Evolutionary conservation across 2,113 vertebrate genomes (phyloP), one percentile per base, ranked within the genome.

Genomic region (Callopanchax toddi): DNA sequence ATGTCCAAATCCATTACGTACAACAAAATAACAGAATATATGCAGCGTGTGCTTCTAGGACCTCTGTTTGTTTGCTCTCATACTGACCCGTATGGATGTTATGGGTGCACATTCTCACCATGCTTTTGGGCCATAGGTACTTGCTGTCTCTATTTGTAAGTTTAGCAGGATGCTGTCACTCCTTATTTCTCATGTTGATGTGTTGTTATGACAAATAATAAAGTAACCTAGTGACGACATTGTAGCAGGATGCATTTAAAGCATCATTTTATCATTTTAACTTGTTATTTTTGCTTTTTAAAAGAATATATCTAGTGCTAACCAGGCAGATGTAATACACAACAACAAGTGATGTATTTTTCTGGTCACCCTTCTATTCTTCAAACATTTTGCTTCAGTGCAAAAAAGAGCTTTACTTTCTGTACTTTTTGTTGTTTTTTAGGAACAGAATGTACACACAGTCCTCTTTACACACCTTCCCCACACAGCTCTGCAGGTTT

Each of bases 401-500:
- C 21, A 48, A 23, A 23, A 46, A 10, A 0, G 1, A 12, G n/a
- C n/a, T n/a, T n/a, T n/a, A n/a, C n/a, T n/a, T n/a, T n/a, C n/a
- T 15, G 10, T 13, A 23, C 12, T 6, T 23, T 1, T 48, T 48
- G 21, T 21, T 49, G 13, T 25, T 36, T 20, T 11, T 34, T 11
- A 13, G 50, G 36, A 26, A 36, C 50, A 2, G 6, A 29, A n/a
- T 32, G 39, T 49, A 71, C 62, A 53, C 52, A 18, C 9, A 71
- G 26, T 34, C 61, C 23, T 55, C 65, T 39, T 75, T 29, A 3
- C 20, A 16, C 13, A 23, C 42, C 17, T 60, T 67, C 36, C 59
- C 48, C 34, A 54, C 63, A 57, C 16, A 34, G 50, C 51, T 63
- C 21, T 70, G 76, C 76, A 75, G 54, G 60, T 79, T 82, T 76